These are phyloP conservation scores for Abrostola tripartita DNA, from an alignment of 2,888 invertebrate genomes.

Conservation along the genomic window DNA sequence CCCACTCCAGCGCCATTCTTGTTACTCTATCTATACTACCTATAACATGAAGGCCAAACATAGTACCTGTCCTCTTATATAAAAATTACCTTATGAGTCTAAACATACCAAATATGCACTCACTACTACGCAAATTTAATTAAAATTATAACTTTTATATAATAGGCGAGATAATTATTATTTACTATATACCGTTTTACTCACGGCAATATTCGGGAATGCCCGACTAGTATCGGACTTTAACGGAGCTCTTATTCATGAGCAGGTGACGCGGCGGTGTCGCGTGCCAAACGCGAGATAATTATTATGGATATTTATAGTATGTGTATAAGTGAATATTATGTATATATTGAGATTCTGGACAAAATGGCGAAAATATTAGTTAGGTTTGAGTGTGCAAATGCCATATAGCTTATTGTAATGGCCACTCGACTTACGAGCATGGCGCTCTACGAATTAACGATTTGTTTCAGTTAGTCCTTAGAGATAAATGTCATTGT, in stretches of 20 bases:
- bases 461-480: no score
- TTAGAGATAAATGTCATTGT: no score
- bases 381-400: conserved; percentile 10
- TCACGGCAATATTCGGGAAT: no score
- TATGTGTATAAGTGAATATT: conserved; percentile 5
- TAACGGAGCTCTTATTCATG: no score
- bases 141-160: background rate
- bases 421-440: no score
- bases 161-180: conserved; percentile 18
- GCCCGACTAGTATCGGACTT: no score
- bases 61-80: conserved; percentile 54
- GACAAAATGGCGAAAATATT: background rate
- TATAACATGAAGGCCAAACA: conserved; percentile 46
- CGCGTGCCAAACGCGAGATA: no score
- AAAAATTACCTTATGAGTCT: conserved; percentile 29
- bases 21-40: background rate
- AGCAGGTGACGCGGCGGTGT: no score
- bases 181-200: no score
- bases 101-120: conserved; percentile 6
- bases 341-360: conserved; percentile 34
- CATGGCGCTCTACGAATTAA: no score
- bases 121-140: background rate
- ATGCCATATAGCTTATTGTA: no score
- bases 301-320: background rate
- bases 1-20: background rate